Percentiles rank a stretch among this genome's conserved stretches.
Conservation (phyloP, 2,113 vertebrate genomes). For the Acanthisitta chloris region DNA sequence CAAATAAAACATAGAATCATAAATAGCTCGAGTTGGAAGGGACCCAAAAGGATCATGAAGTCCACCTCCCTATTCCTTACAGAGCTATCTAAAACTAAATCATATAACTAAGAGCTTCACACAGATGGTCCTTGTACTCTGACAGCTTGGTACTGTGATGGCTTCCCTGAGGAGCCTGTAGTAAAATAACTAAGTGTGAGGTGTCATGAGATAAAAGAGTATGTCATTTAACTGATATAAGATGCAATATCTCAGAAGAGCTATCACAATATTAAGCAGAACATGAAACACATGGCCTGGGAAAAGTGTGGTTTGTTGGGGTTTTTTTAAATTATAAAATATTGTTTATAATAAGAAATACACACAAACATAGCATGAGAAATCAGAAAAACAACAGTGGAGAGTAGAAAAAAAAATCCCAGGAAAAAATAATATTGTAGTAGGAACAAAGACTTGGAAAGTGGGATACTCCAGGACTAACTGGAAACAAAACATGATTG, state of each 20-base stretch:
- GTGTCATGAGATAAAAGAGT: not conserved
- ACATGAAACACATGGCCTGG: not conserved
- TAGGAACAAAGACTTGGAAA: not conserved
- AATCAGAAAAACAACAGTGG: not conserved
- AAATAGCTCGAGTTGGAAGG: not conserved
- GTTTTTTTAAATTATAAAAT: not conserved
- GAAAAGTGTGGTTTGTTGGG: not conserved
- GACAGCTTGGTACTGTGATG: not conserved
- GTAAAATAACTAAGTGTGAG: not conserved
- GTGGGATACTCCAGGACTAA: not conserved
- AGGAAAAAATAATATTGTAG: not conserved
- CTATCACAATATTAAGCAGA: not conserved
- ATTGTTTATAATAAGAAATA: not conserved
- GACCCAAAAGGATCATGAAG: not conserved
- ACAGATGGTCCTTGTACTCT: not conserved
- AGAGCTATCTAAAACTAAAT: not conserved
- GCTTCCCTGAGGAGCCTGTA: not conserved
- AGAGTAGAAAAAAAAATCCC: not conserved
- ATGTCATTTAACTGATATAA: not conserved
- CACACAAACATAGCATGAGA: not conserved
- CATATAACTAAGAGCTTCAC: not conserved
- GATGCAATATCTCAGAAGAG: not conserved
- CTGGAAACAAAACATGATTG: not conserved
- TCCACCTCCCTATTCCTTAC: not conserved
- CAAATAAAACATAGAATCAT: not conserved